Evolutionary conservation across 1,140 invertebrate species (phyloP), one percentile per base, ranked within the genome.

Genomic region (Eueides isabella): DNA sequence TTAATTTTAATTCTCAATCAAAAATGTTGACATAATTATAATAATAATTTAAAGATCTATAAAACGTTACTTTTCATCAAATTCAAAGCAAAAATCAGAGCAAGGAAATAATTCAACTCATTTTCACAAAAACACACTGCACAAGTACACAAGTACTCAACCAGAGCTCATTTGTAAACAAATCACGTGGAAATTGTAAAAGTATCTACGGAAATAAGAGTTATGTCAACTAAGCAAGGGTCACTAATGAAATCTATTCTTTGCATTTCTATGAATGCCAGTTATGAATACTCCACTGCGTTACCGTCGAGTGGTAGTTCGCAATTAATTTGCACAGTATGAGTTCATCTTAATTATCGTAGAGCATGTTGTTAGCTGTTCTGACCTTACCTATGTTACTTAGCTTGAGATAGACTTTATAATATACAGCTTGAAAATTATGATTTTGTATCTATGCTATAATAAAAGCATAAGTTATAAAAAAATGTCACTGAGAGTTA

Each of bases 201-300:
- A 44, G 41, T 9, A 55, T 26, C 48, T 5, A 9, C 48, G 48
- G 48, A 55, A 9, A 26, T 11, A 26, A 55, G 48, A 55, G 48
- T 55, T 26, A 26, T 55, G 48, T 55, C 26, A 55, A 55, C 48
- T 55, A 26, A 55, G 48, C 48, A 55, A 55, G 48, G 48, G 48
- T 55, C 19, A 55, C 48, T 55, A 55, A 23, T 23, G 48, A 55
- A 55, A 55, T 55, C 48, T 55, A 55, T 55, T 55, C 41, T 44
- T 41, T 41, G 7, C n/a, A 44, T 44, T 44, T 44, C 23, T 55
- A 55, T 55, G 48, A 55, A 55, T 55, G 19, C 48, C 23, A 11
- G 23, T 55, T 12, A 12, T 26, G 48, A 55, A 55, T 55, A 11
- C 48, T 26, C 48, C 48, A 23, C 48, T 26, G 48, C 48, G 48